Evolutionary conservation across 1,140 invertebrate species (phyloP).

Genomic region (Panulirus ornatus): DNA sequence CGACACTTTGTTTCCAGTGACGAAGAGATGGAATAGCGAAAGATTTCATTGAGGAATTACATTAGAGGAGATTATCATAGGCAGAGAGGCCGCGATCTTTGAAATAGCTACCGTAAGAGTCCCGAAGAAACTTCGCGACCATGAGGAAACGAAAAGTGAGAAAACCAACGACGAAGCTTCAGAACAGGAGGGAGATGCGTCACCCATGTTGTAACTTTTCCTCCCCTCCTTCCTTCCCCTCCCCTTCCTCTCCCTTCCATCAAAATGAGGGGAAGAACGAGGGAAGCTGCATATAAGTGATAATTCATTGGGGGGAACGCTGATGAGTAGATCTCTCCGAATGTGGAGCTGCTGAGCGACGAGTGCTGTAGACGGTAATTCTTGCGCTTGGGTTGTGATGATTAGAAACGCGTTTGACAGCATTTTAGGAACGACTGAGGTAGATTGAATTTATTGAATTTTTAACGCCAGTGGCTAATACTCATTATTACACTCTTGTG

Average conservation of each 20-base stretch:
- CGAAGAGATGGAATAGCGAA: no score
- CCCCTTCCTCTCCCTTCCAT: constrained; percentile 47
- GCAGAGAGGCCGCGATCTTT: no score
- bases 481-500: no score
- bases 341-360: not conserved
- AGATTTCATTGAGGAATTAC: not conserved
- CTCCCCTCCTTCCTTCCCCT: constrained; percentile 15
- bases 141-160: constrained; percentile 34
- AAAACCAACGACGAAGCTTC: not conserved
- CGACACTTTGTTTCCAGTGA: no score
- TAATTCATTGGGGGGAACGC: constrained; percentile 53
- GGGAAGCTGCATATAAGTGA: constrained; percentile 58
- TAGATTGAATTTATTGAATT: no score
- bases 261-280: constrained; percentile 58
- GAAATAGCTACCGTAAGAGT: no score
- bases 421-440: no score
- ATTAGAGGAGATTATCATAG: no score
- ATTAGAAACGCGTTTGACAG: not conserved
- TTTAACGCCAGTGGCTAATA: no score
- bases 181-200: constrained; percentile 43
- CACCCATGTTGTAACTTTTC: constrained; percentile 37
- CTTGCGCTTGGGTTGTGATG: not conserved
- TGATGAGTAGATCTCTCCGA: constrained; percentile 40
- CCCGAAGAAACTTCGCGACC: not conserved
- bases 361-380: not conserved